Evolutionary conservation across 2,888 invertebrate genomes (phyloP), one percentile per base, ranked within the genome.

Genomic region (Troides aeacus): DNA sequence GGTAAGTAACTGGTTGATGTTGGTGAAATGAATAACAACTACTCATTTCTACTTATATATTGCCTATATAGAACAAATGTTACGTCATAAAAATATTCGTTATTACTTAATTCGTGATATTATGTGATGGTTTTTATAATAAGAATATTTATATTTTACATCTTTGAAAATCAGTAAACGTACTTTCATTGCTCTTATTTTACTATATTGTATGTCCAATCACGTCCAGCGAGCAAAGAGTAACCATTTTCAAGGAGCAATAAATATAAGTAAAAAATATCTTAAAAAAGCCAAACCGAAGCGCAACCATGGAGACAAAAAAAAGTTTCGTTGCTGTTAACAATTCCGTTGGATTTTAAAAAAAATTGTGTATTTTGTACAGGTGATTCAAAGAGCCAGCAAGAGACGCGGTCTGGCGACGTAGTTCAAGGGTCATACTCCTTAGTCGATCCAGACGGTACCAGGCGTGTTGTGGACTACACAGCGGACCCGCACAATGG

Each of bases 401-500:
- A 92, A 69, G 92, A 94, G 79, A 81, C 89, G 59, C 90, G 95
- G 18, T 93, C 93, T 63, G 95, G 95, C 0, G 94, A 94, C 78
- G 93, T 95, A 15, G 95, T 95, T 23, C 94, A 95, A 77, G 95
- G 95, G 8, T 94, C 90, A 71, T 95, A 95, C 84, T 94, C 94
- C 2, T 82, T 95, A 7, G 90, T 93, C 1, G 95, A 95, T 75
- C 94, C 95, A 0, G 95, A 95, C 78, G 95, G 95, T 74, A 93
- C 94, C 1, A 88, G 94, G 66, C 93, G 92, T 62, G 90, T 93
- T 72, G 95, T 95, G 6, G 94, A 94, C 75, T 95, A 95, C 84
- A 94, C 94, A 15, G 94, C 95, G 10, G 95, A 95, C 79, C 94
- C 94, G n/a, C 88, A 93, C 71, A 94, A 94, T 77, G 95, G 95